phyloP scores from a whole-genome alignment of 2,888 invertebrate species.

The Cremastinae sp. region DNA sequence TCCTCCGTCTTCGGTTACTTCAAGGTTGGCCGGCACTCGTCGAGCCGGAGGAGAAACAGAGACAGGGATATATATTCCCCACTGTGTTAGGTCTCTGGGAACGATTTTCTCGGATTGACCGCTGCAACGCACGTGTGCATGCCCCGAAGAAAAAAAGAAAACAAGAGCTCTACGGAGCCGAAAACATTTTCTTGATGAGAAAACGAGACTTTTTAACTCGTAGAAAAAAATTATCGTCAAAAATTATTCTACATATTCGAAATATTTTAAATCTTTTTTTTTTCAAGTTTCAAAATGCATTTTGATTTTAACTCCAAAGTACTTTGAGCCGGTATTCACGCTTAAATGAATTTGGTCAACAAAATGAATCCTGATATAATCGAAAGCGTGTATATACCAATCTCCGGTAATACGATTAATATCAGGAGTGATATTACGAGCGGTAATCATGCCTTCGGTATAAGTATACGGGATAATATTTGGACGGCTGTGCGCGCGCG shows the following conservation, averaged over 20 bases:
- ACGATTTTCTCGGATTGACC: constrained; percentile 37
- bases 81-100: constrained; percentile 7
- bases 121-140: constrained; percentile 39
- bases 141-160: constrained; percentile 15
- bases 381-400: constrained; percentile 40
- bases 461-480: background rate
- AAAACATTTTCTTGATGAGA: too few species aligned
- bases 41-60: too few species aligned
- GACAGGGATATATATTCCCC: background rate
- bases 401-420: constrained; percentile 52
- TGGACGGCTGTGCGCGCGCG: too few species aligned
- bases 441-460: constrained; percentile 30
- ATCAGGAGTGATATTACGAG: constrained; percentile 43
- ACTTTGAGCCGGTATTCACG: background rate
- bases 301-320: constrained; percentile 4
- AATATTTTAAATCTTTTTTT: too few species aligned
- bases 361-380: constrained; percentile 32
- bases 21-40: constrained; percentile 19
- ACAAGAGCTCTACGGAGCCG: background rate
- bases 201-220: too few species aligned
- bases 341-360: too few species aligned
- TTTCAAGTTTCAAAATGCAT: too few species aligned
- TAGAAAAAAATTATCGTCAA: too few species aligned
- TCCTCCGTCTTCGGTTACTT: background rate
- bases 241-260: too few species aligned